Base-by-base conservation (phyloP, 2,888 invertebrate genomes). In the Lasioglossum pauxillum region DNA sequence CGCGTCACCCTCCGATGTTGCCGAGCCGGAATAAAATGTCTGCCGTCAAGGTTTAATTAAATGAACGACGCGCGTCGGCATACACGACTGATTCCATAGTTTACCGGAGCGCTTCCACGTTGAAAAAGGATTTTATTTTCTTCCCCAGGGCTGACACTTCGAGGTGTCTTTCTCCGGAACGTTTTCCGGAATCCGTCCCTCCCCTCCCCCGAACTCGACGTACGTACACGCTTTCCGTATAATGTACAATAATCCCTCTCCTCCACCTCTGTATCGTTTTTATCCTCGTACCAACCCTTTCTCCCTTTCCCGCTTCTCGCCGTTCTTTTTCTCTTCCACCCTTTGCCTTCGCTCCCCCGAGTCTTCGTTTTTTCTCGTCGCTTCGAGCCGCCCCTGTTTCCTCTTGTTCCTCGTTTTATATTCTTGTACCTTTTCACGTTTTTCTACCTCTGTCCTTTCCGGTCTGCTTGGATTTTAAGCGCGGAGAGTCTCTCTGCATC, bases 21-120 rank as follows among this genome's bases (percentile, higher is more conserved):
- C 57, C 71, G 27, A 73, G 67, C 23, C 57, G 72, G 82, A 75
- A 89, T 89, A 31, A 31, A 64, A 80, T 41, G 46, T 38, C 46
- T 67, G 71, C 80, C 83, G 27, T 44, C 84, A 67, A 44, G 82
- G 78, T 89, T 89, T 89, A 89, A 89, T 89, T 89, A 89, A 89
- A 89, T 84, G 78, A 69, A 78, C 80, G 71, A 84, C 72, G 71
- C 78, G 72, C 69, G 72, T 64, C 44, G 80, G 53, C 41, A 77
- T 74, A 57, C 19, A 75, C 80, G 75, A 71, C 84, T 57, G 84
- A 89, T 84, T 80, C 82, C 60, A 79, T 75, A 81, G 80, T 83
- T 81, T 46, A 69, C 69, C 75, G 86, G 72, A 75, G 82, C 53
- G 80, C 41, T 81, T 79, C 78, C 72, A 75, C 38, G n/a, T 64